A percentile compares a stretch with the other conserved stretches of the same genome.
Evolutionary conservation across 1,140 invertebrate genomes (phyloP).

Genomic region (Heliconius melpomene): DNA sequence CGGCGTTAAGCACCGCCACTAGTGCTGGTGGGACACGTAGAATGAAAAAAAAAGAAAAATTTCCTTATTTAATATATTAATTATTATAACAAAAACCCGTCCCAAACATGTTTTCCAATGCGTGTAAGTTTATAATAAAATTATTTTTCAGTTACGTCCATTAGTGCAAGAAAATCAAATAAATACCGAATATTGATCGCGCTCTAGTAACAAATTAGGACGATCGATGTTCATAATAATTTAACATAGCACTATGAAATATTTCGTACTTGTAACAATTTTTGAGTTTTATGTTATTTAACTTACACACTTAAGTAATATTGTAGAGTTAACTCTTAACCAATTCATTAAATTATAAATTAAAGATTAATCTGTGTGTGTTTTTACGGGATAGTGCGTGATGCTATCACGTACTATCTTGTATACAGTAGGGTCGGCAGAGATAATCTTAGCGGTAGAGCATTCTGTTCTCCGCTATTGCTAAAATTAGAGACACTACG

Average conservation of each 20-base stretch:
- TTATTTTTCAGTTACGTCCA: not conserved
- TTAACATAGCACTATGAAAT: not conserved
- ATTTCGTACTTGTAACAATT: not conserved
- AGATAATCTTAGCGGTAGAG: not conserved
- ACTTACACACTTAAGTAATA: not conserved
- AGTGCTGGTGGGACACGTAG: not conserved
- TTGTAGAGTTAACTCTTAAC: not conserved
- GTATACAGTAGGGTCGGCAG: not conserved
- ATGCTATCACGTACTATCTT: not conserved
- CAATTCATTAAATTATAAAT: too few relatives aligned
- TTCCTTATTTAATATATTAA: too few relatives aligned
- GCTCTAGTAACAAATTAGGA: conserved; percentile 29
- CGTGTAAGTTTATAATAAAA: not conserved
- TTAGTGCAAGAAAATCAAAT: conserved; percentile 24
- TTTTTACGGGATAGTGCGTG: too few relatives aligned
- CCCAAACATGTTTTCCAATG: not conserved
- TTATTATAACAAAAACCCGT: not conserved
- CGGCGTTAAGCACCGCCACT: too few relatives aligned
- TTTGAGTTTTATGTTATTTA: not conserved
- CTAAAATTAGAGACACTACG: too few relatives aligned
- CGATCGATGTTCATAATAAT: not conserved
- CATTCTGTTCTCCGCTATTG: not conserved
- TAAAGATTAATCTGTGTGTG: too few relatives aligned
- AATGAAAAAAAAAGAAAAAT: not conserved
- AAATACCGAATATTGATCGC: conserved; percentile 26